Percentiles rank a stretch among this genome's conserved stretches.
These are phyloP conservation scores for Belonocnema kinseyi DNA, from an alignment of 1,140 invertebrate genomes.

Conservation along the genomic window DNA sequence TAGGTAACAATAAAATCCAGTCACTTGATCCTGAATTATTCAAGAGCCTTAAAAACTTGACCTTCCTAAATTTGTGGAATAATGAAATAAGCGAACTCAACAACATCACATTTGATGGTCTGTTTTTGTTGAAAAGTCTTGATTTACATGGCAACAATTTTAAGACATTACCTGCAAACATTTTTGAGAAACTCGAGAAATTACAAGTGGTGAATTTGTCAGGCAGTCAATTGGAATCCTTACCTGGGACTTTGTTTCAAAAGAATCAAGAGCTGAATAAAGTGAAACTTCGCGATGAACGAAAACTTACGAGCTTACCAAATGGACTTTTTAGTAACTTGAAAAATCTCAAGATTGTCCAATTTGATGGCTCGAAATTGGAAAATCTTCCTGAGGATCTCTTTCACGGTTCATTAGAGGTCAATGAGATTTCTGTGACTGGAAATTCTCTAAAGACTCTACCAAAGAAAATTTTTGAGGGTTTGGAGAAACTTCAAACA, in stretches of 20 bases:
- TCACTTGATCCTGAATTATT: constrained; percentile 48
- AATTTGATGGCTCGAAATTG: neutral
- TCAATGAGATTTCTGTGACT: constrained; percentile 77
- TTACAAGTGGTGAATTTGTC: constrained; percentile 34
- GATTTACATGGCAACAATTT: constrained; percentile 40
- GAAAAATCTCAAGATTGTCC: constrained; percentile 69
- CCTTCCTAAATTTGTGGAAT: constrained; percentile 52
- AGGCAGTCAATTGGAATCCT: constrained; percentile 24
- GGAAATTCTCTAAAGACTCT: constrained; percentile 77
- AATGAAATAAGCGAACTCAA: constrained; percentile 33
- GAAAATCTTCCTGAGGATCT: constrained; percentile 75
- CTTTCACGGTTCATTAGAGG: constrained; percentile 75
- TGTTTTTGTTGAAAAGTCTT: constrained; percentile 32
- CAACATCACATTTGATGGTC: constrained; percentile 27
- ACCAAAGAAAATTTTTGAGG: constrained; percentile 76
- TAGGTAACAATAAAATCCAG: constrained; percentile 52
- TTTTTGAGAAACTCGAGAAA: constrained; percentile 37
- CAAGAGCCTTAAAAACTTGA: constrained; percentile 44
- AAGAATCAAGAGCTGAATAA: constrained; percentile 35
- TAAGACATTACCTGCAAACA: constrained; percentile 18
- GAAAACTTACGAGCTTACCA: constrained; percentile 74
- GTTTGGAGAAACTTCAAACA: constrained; percentile 75
- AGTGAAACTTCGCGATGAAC: constrained; percentile 32
- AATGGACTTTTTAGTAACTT: constrained; percentile 78
- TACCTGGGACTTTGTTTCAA: constrained; percentile 43